Evolutionary conservation across 1,140 invertebrate species (phyloP).

Genomic region (Heliconius eleuchia): DNA sequence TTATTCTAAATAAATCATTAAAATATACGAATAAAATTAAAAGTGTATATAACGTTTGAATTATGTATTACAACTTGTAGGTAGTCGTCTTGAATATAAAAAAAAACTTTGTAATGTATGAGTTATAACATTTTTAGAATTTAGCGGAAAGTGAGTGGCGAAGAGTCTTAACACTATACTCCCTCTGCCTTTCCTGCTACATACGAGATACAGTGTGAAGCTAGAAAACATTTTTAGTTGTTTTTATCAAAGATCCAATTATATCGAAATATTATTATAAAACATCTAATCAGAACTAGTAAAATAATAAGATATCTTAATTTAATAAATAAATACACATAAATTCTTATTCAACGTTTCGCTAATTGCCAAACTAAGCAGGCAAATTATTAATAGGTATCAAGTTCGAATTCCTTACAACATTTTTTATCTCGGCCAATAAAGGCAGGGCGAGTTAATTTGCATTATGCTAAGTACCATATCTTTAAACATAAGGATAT

Average conservation of each 20-base stretch:
- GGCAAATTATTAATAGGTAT: constrained; percentile 8
- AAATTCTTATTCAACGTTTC: background rate
- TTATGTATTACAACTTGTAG: no score
- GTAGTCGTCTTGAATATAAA: background rate
- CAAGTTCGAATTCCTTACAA: constrained; percentile 8
- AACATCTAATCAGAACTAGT: background rate
- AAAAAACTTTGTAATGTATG: no score
- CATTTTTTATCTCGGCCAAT: constrained; percentile 12
- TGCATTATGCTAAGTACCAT: constrained; percentile 13
- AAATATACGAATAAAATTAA: background rate
- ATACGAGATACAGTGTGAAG: background rate
- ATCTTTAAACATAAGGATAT: constrained; percentile 5
- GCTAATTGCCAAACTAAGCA: constrained; percentile 11
- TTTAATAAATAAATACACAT: background rate
- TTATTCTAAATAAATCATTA: constrained; percentile 4
- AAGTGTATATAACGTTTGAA: no score
- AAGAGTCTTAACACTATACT: background rate
- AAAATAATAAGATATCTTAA: background rate
- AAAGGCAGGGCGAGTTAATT: constrained; percentile 7
- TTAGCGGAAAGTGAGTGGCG: background rate
- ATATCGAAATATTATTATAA: background rate
- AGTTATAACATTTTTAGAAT: no score
- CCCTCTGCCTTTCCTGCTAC: background rate
- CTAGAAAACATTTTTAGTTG: background rate
- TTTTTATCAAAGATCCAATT: background rate